Percentiles rank a stretch among this genome's conserved stretches.
These are phyloP conservation scores for Calameuta idolon DNA, from an alignment of 2,888 invertebrate genomes.

Conservation along the genomic window DNA sequence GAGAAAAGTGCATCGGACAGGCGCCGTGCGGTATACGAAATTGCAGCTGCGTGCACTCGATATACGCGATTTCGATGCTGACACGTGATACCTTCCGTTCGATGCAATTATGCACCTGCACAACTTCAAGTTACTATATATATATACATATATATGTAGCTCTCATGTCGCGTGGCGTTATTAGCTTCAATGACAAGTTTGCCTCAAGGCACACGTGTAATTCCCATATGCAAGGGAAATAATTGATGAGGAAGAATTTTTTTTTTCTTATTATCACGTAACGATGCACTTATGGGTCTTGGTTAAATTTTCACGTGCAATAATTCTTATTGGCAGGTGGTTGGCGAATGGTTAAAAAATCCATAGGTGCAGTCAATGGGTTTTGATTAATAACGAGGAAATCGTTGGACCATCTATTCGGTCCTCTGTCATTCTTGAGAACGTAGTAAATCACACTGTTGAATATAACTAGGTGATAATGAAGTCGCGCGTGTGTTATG, in stretches of 20 bases:
- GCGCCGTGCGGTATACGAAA: slow-evolving; percentile 21
- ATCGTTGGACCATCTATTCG: background rate
- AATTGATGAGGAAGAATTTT: slow-evolving; percentile 15
- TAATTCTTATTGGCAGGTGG: background rate
- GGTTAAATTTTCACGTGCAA: background rate
- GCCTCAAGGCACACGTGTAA: background rate
- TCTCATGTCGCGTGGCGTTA: background rate
- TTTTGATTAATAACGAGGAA: slow-evolving; percentile 57
- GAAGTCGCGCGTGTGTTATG: slow-evolving; percentile 31
- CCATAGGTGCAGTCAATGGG: slow-evolving; percentile 36
- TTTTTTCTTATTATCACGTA: background rate
- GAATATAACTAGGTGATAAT: background rate
- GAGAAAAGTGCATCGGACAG: slow-evolving; percentile 8
- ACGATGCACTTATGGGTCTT: background rate
- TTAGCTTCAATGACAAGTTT: background rate
- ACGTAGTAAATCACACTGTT: background rate
- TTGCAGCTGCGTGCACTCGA: slow-evolving; percentile 14
- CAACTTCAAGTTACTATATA: background rate
- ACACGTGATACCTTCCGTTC: background rate
- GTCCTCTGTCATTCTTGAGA: background rate
- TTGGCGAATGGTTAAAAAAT: background rate
- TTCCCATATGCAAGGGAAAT: slow-evolving; percentile 27
- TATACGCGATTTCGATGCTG: background rate
- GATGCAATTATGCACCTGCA: background rate
- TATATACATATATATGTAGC: background rate